Evolutionary conservation across 1,140 invertebrate species (phyloP).

Genomic region (Drosophila watanabei): DNA sequence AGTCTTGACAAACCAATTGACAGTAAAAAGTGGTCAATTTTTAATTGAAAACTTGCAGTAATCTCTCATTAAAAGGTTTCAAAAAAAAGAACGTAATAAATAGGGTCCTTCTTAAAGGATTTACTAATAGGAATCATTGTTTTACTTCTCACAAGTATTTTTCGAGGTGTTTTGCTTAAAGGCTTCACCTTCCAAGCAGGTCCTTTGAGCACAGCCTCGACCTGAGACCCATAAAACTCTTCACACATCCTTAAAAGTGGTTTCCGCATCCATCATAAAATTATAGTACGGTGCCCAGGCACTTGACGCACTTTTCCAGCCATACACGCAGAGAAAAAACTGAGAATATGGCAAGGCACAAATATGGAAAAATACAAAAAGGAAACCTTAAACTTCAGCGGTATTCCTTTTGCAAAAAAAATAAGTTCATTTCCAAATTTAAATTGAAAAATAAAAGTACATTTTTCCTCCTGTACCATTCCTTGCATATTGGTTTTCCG

Average conservation of each 20-base stretch:
- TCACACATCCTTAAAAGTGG: constrained; percentile 6
- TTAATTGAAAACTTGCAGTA: neutral
- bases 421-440: neutral
- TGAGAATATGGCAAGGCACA: rapidly evolving
- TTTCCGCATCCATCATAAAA: constrained; percentile 59
- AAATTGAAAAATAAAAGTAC: neutral
- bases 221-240: constrained; percentile 9
- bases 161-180: neutral
- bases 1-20: constrained; percentile 5
- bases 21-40: neutral
- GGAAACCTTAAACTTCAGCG: too few species aligned
- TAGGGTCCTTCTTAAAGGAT: neutral
- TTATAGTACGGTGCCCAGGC: constrained; percentile 42
- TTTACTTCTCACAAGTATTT: neutral
- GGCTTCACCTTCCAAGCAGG: neutral
- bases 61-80: neutral
- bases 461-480: neutral
- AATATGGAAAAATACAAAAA: neutral
- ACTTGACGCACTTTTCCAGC: constrained; percentile 28
- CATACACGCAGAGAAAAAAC: neutral
- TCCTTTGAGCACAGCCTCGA: neutral
- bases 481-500: neutral
- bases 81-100: rapidly evolving
- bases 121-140: neutral
- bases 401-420: neutral